Evolutionary conservation across 2,113 vertebrate genomes (phyloP).

Genomic region (Hippocampus barbouri): DNA sequence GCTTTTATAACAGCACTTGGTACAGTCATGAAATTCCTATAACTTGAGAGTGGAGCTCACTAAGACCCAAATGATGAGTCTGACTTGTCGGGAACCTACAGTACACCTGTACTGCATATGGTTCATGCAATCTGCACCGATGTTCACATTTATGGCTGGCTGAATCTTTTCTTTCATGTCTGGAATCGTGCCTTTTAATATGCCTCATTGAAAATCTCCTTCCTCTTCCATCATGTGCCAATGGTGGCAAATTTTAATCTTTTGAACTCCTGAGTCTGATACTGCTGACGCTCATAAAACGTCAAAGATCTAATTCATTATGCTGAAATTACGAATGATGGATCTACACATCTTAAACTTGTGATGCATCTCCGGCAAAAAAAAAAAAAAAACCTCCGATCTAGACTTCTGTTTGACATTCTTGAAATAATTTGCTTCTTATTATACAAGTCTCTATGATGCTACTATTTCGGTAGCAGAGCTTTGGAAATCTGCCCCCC

Average conservation of each 20-base stretch:
- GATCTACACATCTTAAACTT: neutral
- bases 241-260: slow-evolving; percentile 7
- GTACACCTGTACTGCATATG: neutral
- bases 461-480: neutral
- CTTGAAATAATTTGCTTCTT: neutral
- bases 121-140: neutral
- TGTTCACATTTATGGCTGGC: neutral
- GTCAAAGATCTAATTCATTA: slow-evolving; percentile 7
- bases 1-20: neutral
- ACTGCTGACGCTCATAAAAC: slow-evolving; percentile 1
- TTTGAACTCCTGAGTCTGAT: slow-evolving; percentile 1
- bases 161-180: neutral
- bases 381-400: neutral
- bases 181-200: neutral
- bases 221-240: neutral
- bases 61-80: neutral
- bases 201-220: slow-evolving; percentile 6
- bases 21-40: neutral
- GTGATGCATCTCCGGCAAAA: neutral
- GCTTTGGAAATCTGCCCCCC: neutral
- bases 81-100: neutral
- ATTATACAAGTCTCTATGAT: neutral
- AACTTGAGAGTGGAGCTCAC: neutral
- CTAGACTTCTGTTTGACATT: neutral
- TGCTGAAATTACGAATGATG: slow-evolving; percentile 5